Base-by-base conservation (phyloP, 2,888 invertebrate species). In the Poecilobothrus nobilitatus region DNA sequence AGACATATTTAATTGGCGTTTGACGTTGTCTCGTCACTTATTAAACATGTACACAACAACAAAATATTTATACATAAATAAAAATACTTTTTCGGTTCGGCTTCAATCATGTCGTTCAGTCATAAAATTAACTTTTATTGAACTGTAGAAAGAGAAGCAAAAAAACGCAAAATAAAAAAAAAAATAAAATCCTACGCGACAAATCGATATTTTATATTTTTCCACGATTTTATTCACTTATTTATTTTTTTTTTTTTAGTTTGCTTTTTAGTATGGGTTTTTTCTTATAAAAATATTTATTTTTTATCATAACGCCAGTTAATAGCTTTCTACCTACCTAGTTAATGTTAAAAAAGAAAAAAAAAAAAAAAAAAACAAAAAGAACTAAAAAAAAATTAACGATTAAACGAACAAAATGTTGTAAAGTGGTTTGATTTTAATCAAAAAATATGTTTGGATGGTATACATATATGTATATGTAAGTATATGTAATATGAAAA, bases 251-350 rank as follows among this genome's bases (percentile, higher is more conserved):
- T 53, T 53, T 18, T 41, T 41, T 41, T 41, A 1, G 9, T 41
- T 41, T 41, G n/a, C n/a, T 41, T 41, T 12, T 41, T 41, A 41
- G n/a, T n/a, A n/a, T n/a, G n/a, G 9, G 15, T 41, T 41, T 41
- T 12, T 41, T 41, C 15, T 2, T 12, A 41, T 53, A 53, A 53
- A 53, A 18, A 53, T 12, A 53, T 18, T 12, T 37, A 7, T 37
- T 37, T 37, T 37, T 53, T 53, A 53, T 53, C 53, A n/a, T 53
- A 53, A 53, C 53, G 53, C 53, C 53, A 53, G 53, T 53, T 53
- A 53, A 53, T 18, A 53, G 53, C 53, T 53, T 12, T 53, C 53
- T 53, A 53, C 53, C 53, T 53, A 53, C 53, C 18, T 53, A 53
- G 9, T 41, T 12, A 12, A 41, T 15, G 9, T 41, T 12, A 41